These are phyloP conservation scores for Argyrosomus japonicus DNA, from an alignment of 2,113 vertebrate species.

Conservation along the genomic window DNA sequence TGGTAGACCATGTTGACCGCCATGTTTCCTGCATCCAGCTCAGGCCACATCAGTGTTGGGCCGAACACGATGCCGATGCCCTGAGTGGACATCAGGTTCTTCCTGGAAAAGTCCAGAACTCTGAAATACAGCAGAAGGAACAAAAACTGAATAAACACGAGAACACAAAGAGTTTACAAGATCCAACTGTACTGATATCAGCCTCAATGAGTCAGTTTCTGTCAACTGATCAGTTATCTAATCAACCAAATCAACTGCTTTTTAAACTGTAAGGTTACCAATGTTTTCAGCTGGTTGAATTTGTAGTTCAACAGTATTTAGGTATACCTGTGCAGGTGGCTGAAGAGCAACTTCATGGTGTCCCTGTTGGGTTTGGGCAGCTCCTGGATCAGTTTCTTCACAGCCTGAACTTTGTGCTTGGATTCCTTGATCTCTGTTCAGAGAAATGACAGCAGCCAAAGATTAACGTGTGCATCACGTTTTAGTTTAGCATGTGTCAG, in stretches of 20 bases:
- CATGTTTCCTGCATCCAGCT: slow-evolving; percentile 91
- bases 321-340: slow-evolving; percentile 91
- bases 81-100: slow-evolving; percentile 96
- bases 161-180: background rate
- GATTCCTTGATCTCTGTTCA: slow-evolving; percentile 88
- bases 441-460: slow-evolving; percentile 8
- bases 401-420: slow-evolving; percentile 80
- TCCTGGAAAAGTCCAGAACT: slow-evolving; percentile 88
- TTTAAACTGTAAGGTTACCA: too few species aligned
- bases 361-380: slow-evolving; percentile 92
- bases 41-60: slow-evolving; percentile 94
- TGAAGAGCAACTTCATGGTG: slow-evolving; percentile 93
- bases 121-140: slow-evolving; percentile 80
- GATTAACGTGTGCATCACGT: background rate
- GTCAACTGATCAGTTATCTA: too few species aligned
- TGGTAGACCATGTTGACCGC: slow-evolving; percentile 96
- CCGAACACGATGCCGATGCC: slow-evolving; percentile 96
- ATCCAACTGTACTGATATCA: background rate
- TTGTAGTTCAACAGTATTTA: background rate
- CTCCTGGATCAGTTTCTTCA: slow-evolving; percentile 88
- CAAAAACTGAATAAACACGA: background rate
- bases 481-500: background rate
- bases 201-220: too few species aligned
- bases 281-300: background rate
- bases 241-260: too few species aligned